Evolutionary conservation across 53 echinoderm and acorn worm species (phyloP).

Genomic region (Crossaster papposus): DNA sequence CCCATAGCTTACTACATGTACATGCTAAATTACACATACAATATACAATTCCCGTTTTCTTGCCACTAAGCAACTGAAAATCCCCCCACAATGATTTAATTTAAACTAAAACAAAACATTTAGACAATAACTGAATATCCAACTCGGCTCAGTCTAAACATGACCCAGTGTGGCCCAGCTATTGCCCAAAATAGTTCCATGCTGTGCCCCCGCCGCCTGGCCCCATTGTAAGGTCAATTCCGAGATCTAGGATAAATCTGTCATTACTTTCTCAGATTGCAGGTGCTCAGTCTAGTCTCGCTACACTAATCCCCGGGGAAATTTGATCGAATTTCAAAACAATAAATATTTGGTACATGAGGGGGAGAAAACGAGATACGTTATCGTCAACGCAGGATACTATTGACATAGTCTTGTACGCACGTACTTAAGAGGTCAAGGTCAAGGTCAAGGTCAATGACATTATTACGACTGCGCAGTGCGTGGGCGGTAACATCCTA

Average conservation of each 20-base stretch:
- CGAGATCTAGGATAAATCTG: constrained; percentile 15
- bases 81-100: too few species aligned
- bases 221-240: neutral
- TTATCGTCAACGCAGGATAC: too few species aligned
- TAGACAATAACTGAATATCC: neutral
- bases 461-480: too few species aligned
- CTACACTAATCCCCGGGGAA: neutral
- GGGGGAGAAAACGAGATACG: neutral
- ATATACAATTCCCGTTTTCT: too few species aligned
- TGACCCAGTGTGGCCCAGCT: neutral
- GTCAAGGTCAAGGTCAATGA: too few species aligned
- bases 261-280: constrained; percentile 11
- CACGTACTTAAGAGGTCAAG: too few species aligned
- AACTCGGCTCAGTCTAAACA: neutral
- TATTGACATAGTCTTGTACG: too few species aligned
- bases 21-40: too few species aligned
- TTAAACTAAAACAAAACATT: too few species aligned
- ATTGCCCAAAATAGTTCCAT: neutral
- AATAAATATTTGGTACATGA: neutral
- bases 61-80: too few species aligned
- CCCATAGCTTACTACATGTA: too few species aligned
- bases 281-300: neutral
- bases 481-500: too few species aligned
- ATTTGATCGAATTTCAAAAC: neutral
- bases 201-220: constrained; percentile 27